A percentile compares a stretch with the other conserved stretches of the same genome.
phyloP scores from a whole-genome alignment of 2,113 vertebrate genomes.

The Clupea harengus region DNA sequence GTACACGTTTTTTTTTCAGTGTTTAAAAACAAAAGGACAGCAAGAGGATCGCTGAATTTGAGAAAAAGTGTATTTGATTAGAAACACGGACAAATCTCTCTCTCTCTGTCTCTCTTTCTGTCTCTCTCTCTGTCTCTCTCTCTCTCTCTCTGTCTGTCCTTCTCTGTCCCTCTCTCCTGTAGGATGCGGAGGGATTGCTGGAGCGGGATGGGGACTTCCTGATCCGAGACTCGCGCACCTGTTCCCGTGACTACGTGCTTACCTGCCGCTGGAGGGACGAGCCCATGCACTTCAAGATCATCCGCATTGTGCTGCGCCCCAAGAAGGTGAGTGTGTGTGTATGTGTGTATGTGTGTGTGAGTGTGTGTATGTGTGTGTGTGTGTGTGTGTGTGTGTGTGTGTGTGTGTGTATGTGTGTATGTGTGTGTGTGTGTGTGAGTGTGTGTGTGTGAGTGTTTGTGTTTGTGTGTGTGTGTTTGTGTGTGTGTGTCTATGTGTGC shows the following conservation, averaged over 20 bases:
- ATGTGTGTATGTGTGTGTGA: not conserved
- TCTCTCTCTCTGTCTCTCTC: not conserved
- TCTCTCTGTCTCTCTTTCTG: too few relatives aligned
- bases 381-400: not conserved
- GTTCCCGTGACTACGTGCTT: conserved; percentile 74
- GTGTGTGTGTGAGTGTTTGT: too few relatives aligned
- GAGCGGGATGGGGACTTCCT: conserved; percentile 82
- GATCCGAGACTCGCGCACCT: conserved; percentile 73
- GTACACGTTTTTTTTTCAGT: too few relatives aligned
- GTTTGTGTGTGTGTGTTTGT: too few relatives aligned
- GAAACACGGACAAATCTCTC: not conserved
- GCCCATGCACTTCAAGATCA: conserved; percentile 83
- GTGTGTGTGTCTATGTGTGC: too few relatives aligned
- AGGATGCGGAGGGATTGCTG: conserved; percentile 78
- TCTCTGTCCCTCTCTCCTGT: conserved; percentile 23
- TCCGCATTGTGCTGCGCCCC: conserved; percentile 77
- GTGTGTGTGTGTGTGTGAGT: too few relatives aligned
- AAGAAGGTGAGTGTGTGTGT: conserved; percentile 65
- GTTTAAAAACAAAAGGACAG: too few relatives aligned
- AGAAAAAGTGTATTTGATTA: too few relatives aligned
- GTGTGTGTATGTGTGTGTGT: not conserved
- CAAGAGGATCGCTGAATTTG: too few relatives aligned
- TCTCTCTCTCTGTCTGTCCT: not conserved
- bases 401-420: not conserved
- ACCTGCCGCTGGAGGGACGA: conserved; percentile 76